A percentile compares a stretch with the other conserved stretches of the same genome.
Evolutionary conservation across 1,140 invertebrate genomes (phyloP).

Genomic region (Drosophila orena): DNA sequence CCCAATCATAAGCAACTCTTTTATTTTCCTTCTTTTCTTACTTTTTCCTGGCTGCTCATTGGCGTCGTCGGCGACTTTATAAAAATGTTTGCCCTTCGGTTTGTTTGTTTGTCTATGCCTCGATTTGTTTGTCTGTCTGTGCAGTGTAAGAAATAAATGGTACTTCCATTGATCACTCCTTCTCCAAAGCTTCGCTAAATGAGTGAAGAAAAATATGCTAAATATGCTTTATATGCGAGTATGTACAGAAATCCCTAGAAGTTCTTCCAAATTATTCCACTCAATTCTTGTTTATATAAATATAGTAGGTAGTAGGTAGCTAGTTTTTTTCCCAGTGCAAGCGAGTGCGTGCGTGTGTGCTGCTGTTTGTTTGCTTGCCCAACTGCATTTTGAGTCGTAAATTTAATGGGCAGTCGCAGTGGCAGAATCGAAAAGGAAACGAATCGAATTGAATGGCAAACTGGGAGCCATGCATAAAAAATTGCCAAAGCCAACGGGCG

Average conservation of each 20-base stretch:
- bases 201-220: not conserved
- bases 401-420: constrained; percentile 75
- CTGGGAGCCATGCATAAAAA: constrained; percentile 78
- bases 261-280: too few species aligned
- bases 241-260: too few species aligned
- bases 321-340: not conserved
- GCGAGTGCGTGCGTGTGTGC: constrained; percentile 5
- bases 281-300: too few species aligned
- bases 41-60: constrained; percentile 42
- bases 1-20: constrained; percentile 40
- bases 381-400: constrained; percentile 80
- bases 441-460: constrained; percentile 80
- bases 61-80: constrained; percentile 72
- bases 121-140: constrained; percentile 53
- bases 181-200: not conserved
- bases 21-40: constrained; percentile 22
- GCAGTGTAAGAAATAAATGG: constrained; percentile 4
- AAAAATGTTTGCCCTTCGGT: constrained; percentile 79
- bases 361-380: constrained; percentile 69
- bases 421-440: constrained; percentile 74
- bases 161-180: too few species aligned
- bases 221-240: too few species aligned
- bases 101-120: constrained; percentile 70
- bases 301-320: too few species aligned
- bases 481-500: constrained; percentile 63